Evolutionary conservation across 1,140 invertebrate species (phyloP).

Genomic region (Heliothis virescens): DNA sequence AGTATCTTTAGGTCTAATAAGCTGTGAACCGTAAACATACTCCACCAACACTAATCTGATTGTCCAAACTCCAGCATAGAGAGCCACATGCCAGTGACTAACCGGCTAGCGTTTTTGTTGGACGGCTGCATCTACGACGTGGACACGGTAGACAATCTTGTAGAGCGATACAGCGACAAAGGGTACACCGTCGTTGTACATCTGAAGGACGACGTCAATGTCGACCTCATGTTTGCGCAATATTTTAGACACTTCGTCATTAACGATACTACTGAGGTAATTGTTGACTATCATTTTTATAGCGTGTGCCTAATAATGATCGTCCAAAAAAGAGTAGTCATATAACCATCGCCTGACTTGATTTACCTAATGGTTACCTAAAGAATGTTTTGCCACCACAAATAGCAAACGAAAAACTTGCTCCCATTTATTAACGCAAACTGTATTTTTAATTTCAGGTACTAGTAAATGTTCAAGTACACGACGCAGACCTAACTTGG

Average conservation of each 20-base stretch:
- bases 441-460: slow-evolving; percentile 59
- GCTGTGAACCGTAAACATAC: background rate
- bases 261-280: slow-evolving; percentile 74
- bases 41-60: background rate
- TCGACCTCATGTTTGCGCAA: slow-evolving; percentile 62
- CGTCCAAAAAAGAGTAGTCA: no score
- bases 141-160: slow-evolving; percentile 67
- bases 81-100: slow-evolving; percentile 72
- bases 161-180: slow-evolving; percentile 66
- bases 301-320: no score
- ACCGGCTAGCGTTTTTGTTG: slow-evolving; percentile 67
- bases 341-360: no score
- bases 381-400: no score
- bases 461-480: slow-evolving; percentile 75
- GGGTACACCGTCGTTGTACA: slow-evolving; percentile 77
- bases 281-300: background rate
- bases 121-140: slow-evolving; percentile 72
- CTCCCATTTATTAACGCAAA: no score
- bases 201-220: slow-evolving; percentile 72
- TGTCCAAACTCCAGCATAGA: slow-evolving; percentile 63
- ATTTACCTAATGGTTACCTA: no score
- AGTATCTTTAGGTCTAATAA: background rate
- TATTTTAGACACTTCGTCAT: slow-evolving; percentile 69
- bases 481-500: slow-evolving; percentile 68
- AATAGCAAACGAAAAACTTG: background rate